phyloP scores from a whole-genome alignment of 2,888 invertebrate species.

The Lasioglossum zephyrum region DNA sequence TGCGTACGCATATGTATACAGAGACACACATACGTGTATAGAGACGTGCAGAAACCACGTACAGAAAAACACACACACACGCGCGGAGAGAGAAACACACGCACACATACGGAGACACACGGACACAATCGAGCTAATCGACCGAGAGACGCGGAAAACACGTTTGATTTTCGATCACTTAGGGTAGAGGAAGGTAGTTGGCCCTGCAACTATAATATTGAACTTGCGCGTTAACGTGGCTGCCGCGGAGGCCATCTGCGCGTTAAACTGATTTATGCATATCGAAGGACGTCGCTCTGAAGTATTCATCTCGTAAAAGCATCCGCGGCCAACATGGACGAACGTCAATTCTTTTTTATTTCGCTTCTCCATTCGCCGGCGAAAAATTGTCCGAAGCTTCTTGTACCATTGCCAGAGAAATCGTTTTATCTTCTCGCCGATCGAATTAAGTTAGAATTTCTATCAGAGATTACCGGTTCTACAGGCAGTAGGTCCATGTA shows the following conservation, averaged over 20 bases:
- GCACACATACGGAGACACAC: background rate
- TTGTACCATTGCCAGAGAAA: background rate
- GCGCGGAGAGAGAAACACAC: background rate
- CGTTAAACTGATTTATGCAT: slow-evolving; percentile 37
- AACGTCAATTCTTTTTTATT: background rate
- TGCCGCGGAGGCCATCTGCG: slow-evolving; percentile 37
- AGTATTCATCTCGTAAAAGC: slow-evolving; percentile 37
- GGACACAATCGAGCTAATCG: background rate
- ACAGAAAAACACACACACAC: background rate
- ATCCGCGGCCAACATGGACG: slow-evolving; percentile 4
- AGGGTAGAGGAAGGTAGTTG: slow-evolving; percentile 11
- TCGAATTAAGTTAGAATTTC: background rate
- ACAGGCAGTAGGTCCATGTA: too few relatives aligned
- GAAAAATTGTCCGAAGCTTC: background rate
- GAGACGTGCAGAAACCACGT: background rate
- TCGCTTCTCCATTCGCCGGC: background rate
- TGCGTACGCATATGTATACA: background rate
- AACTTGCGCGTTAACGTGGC: slow-evolving; percentile 31
- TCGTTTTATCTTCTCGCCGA: background rate
- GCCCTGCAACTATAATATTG: slow-evolving; percentile 31
- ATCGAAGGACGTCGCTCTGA: slow-evolving; percentile 30
- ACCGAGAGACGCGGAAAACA: slow-evolving; percentile 24
- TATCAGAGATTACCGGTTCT: background rate
- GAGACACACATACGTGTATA: too few relatives aligned
- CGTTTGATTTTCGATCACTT: slow-evolving; percentile 38